Conservation (phyloP, 2,797 vertebrate species). For the Centropyge bicolor region DNA sequence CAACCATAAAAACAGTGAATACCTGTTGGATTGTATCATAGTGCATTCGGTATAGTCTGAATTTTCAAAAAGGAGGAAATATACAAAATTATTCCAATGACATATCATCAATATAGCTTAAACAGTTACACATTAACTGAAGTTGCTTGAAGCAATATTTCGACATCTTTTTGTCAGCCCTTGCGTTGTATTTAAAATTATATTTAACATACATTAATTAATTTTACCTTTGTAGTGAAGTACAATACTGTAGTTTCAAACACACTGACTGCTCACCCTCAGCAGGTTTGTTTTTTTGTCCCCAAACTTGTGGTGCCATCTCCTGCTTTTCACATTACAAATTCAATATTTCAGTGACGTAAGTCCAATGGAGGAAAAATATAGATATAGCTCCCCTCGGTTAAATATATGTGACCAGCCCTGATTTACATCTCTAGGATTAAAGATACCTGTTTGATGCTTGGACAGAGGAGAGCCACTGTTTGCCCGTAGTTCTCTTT, state of each 20-base stretch:
- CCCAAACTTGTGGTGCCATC: neutral
- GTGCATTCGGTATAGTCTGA: neutral
- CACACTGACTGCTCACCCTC: neutral
- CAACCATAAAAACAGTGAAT: neutral
- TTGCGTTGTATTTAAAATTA: no score
- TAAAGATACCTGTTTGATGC: conserved; percentile 27
- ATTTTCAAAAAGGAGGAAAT: neutral
- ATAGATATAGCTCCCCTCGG: neutral
- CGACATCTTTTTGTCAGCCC: no score
- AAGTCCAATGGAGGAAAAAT: neutral
- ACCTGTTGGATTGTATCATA: no score
- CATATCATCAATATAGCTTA: no score
- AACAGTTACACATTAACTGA: no score
- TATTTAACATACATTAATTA: no score
- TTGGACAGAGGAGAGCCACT: neutral
- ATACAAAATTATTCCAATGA: no score
- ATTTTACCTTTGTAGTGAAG: no score
- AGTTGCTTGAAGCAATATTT: no score
- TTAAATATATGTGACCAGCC: no score
- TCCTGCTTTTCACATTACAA: neutral
- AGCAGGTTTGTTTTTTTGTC: neutral
- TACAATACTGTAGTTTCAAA: neutral
- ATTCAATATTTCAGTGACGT: neutral
- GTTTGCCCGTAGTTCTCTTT: neutral
- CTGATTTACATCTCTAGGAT: conserved; percentile 6